Evolutionary conservation across 2,888 invertebrate genomes (phyloP).

Genomic region (Micropterix aruncella): DNA sequence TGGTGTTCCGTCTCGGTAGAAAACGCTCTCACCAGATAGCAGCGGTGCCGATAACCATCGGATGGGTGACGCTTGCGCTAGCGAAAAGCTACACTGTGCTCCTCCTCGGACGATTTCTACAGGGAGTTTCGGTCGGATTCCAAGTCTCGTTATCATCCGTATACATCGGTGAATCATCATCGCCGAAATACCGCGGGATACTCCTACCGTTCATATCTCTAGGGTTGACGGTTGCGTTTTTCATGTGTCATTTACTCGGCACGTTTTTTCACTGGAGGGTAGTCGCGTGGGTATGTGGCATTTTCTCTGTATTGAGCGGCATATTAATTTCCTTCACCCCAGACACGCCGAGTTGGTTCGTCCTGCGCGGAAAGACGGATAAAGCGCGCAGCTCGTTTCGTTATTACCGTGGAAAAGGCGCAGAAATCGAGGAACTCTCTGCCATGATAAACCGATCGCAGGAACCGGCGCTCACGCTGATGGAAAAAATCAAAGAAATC

Average conservation of each 20-base stretch:
- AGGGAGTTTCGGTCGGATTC: constrained; percentile 41
- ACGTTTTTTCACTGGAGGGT: constrained; percentile 42
- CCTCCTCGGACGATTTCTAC: constrained; percentile 35
- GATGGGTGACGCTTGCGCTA: constrained; percentile 42
- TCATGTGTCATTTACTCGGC: constrained; percentile 47
- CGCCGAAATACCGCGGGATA: constrained; percentile 45
- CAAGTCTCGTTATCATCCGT: constrained; percentile 38
- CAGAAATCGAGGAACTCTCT: constrained; percentile 29
- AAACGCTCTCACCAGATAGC: constrained; percentile 38
- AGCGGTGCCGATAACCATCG: constrained; percentile 34
- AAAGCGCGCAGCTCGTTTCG: constrained; percentile 42
- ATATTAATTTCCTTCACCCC: constrained; percentile 39
- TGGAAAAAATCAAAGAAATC: constrained; percentile 19
- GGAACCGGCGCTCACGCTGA: constrained; percentile 17
- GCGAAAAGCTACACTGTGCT: constrained; percentile 30
- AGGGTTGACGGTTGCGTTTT: constrained; percentile 44
- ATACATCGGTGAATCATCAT: constrained; percentile 43
- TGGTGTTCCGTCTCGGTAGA: constrained; percentile 42
- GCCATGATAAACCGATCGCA: constrained; percentile 26
- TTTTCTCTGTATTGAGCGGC: constrained; percentile 34
- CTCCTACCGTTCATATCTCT: constrained; percentile 45
- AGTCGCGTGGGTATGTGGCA: constrained; percentile 36
- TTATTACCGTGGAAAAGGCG: constrained; percentile 37
- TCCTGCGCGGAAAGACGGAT: constrained; percentile 37
- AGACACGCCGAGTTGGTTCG: constrained; percentile 55